Percentiles rank a stretch among this genome's conserved stretches.
Evolutionary conservation across 2,888 invertebrate genomes (phyloP).

Genomic region (Rhagonycha lutea): DNA sequence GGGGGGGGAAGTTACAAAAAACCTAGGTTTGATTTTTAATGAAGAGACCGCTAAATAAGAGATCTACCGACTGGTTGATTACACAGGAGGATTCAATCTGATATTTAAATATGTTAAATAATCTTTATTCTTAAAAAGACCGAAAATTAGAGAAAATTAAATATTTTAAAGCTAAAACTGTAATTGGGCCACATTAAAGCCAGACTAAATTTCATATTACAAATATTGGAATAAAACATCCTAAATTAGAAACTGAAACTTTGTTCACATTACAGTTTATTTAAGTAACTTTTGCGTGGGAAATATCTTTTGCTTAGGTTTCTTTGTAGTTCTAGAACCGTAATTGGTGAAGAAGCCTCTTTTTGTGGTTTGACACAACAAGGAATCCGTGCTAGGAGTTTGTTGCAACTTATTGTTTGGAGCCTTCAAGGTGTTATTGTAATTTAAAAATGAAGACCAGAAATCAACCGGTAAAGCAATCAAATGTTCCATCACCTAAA

Average conservation of each 20-base stretch:
- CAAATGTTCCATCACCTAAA: slow-evolving; percentile 61
- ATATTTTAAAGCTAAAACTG: too few species aligned
- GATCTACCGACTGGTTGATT: too few species aligned
- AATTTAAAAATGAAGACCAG: slow-evolving; percentile 73
- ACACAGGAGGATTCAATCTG: too few species aligned
- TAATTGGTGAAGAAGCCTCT: slow-evolving; percentile 34
- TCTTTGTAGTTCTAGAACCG: not conserved
- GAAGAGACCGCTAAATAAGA: too few species aligned
- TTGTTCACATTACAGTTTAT: not conserved
- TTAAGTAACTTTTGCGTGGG: not conserved
- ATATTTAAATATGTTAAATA: too few species aligned
- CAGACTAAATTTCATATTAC: not conserved
- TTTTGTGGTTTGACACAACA: slow-evolving; percentile 37
- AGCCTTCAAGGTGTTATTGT: slow-evolving; percentile 42
- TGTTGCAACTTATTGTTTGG: slow-evolving; percentile 44
- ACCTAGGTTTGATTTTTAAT: too few species aligned
- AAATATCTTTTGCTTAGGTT: slow-evolving; percentile 6
- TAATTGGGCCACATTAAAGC: not conserved
- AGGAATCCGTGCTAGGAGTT: slow-evolving; percentile 53
- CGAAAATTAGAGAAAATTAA: too few species aligned
- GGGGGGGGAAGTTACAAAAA: too few species aligned
- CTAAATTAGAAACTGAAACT: not conserved
- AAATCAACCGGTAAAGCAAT: slow-evolving; percentile 74
- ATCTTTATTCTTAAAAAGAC: too few species aligned
- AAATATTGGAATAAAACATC: not conserved